Evolutionary conservation across 2,888 invertebrate genomes (phyloP), one percentile per base, ranked within the genome.

Genomic region (Galeruca laticollis): DNA sequence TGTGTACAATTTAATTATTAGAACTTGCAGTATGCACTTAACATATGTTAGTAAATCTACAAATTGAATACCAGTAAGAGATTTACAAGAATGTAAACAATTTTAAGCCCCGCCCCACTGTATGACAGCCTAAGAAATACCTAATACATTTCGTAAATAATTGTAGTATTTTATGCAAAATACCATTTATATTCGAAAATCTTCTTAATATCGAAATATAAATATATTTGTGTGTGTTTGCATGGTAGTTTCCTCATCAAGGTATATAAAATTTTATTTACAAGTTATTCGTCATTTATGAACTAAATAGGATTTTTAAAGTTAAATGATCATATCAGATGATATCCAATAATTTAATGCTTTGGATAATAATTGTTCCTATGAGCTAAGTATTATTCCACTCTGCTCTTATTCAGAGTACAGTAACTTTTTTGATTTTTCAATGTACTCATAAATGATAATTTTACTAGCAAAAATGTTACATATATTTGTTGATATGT

Each of bases 91-190:
- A 85, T 85, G 84, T 85, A 86, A 86, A 85, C 85, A 85, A 79
- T 80, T 80, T 82, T 83, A 83, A 66, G 84, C 85, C 85, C 85
- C 85, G 84, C 85, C 85, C 85, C 85, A 82, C 79, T 81, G 80
- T 79, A 81, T 49, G 52, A 51, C 59, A 63, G 59, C 49, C 26
- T 66, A 33, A 73, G 68, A 73, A 69, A 79, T 78, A 78, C 77
- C 49, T 72, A 61, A 70, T 71, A 73, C 69, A 68, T 75, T 71
- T 72, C 60, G 52, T 80, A 81, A 80, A 76, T 80, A 78, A 81
- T 80, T 80, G 26, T 78, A 78, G 79, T 82, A 80, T 73, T 67
- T 73, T 71, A 21, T 35, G 43, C 18, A 37, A 37, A 59, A 20
- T 2, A 20, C 18, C 20, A 40, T 21, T 13, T 59, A 26, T 31